Conservation (phyloP, 2,113 vertebrate genomes). For the Acrocephalus arundinaceus region DNA sequence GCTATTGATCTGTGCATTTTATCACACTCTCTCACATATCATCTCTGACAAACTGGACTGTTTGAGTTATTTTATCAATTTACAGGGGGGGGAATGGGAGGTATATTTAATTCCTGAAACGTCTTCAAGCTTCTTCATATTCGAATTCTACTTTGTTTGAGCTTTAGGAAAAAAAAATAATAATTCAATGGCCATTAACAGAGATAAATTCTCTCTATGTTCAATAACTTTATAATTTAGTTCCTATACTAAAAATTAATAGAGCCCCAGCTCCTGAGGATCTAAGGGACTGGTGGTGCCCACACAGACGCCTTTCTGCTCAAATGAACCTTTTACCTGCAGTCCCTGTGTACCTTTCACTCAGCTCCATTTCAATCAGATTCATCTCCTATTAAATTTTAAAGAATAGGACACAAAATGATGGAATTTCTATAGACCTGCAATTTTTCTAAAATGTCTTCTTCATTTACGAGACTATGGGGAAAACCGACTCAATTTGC, state of each 20-base stretch:
- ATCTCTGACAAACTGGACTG: background rate
- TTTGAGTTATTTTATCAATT: background rate
- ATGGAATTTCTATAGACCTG: conserved; percentile 38
- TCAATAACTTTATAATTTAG: conserved; percentile 68
- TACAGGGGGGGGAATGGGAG: background rate
- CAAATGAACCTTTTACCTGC: conserved; percentile 53
- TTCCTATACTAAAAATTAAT: conserved; percentile 64
- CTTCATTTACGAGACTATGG: conserved; percentile 55
- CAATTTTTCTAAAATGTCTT: conserved; percentile 59
- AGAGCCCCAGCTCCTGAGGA: conserved; percentile 37
- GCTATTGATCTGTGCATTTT: background rate
- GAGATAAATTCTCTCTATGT: conserved; percentile 54
- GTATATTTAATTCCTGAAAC: conserved; percentile 8
- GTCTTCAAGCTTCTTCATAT: background rate
- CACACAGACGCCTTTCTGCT: background rate
- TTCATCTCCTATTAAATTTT: conserved; percentile 64
- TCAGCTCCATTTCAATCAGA: conserved; percentile 54
- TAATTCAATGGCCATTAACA: conserved; percentile 46
- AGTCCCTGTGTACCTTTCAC: conserved; percentile 43
- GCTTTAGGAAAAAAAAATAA: background rate
- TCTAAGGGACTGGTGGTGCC: conserved; percentile 38
- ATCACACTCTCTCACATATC: background rate
- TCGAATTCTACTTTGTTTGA: background rate
- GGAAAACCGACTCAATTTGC: conserved; percentile 66
- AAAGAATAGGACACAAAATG: conserved; percentile 61